Conservation (phyloP, 2,888 invertebrate species). For the Drosophila incognita region DNA sequence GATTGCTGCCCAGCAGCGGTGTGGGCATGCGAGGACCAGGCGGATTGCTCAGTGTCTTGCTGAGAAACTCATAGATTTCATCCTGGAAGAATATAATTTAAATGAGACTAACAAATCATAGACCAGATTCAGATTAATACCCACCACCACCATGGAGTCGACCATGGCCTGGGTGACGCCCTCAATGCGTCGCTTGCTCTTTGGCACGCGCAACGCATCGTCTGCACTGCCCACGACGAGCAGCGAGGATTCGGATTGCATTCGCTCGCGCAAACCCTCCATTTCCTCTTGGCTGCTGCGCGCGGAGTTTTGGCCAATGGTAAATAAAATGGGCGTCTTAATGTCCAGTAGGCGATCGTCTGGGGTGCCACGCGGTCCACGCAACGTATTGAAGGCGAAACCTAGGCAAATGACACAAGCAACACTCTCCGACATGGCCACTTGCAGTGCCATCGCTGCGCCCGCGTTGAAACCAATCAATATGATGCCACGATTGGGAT, state of each 20-base stretch:
- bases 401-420: conserved; percentile 91
- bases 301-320: conserved; percentile 91
- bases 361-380: conserved; percentile 90
- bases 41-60: conserved; percentile 87
- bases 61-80: conserved; percentile 89
- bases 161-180: conserved; percentile 92
- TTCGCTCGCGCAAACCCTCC: conserved; percentile 90
- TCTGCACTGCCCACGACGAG: conserved; percentile 93
- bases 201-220: conserved; percentile 89
- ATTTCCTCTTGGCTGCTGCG: conserved; percentile 90
- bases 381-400: conserved; percentile 90
- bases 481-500: conserved; percentile 89
- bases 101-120: neutral
- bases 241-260: conserved; percentile 91
- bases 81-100: conserved; percentile 84
- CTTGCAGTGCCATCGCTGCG: conserved; percentile 90
- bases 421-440: conserved; percentile 90
- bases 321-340: conserved; percentile 90
- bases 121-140: conserved; percentile 22
- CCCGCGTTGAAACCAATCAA: conserved; percentile 92
- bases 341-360: conserved; percentile 91
- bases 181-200: conserved; percentile 89
- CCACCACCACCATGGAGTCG: conserved; percentile 90
- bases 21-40: conserved; percentile 85
- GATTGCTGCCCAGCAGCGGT: conserved; percentile 56